Evolutionary conservation across 92 coral and sea anemone genomes (phyloP), one percentile per base, ranked within the genome.

Genomic region (Porites evermanni): DNA sequence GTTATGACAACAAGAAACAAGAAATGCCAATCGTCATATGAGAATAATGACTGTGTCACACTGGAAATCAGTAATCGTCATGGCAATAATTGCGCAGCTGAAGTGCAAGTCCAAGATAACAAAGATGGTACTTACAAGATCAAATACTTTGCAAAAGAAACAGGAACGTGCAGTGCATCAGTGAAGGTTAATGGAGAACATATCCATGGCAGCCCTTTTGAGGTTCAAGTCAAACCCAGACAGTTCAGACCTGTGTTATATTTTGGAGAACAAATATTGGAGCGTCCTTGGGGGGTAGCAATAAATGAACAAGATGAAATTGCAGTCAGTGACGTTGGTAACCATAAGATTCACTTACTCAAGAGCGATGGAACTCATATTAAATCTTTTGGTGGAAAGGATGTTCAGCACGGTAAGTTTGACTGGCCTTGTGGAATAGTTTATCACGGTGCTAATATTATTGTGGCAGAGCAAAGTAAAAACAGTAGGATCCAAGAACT

Each of bases 171-270:
- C 29, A 26, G 47, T 5, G 52, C 52, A 32, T 44, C 59, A 13
- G 52, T 71, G 18, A 38, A 71, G 52, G 75, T 71, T 3, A 71
- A 71, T 44, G 75, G 14, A 12, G 19, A 71, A 32, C 75, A 71
- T 71, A 56, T 71, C 7, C 75, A 24, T 32, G 75, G 58, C 8
- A 71, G 59, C 18, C 75, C 75, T 47, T 71, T 71, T 47, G 16
- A 8, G 17, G 52, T 47, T 71, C 53, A 26, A 26, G 51, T 71
- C n/a, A 71, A 12, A 71, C 75, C 75, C 52, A 26, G 29, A 26
- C 29, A 26, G 29, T 26, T 26, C 2, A 26, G 29, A 26, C 2
- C 29, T 26, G 29, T 26, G 52, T 71, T 38, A 11, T 71, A 59
- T 1, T 71, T 71, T 38, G 75, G 59, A 71, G 6, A 71, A 71